A percentile compares a stretch with the other conserved stretches of the same genome.
Conservation (phyloP, 2,113 vertebrate species). For the Catharus fuscescens region DNA sequence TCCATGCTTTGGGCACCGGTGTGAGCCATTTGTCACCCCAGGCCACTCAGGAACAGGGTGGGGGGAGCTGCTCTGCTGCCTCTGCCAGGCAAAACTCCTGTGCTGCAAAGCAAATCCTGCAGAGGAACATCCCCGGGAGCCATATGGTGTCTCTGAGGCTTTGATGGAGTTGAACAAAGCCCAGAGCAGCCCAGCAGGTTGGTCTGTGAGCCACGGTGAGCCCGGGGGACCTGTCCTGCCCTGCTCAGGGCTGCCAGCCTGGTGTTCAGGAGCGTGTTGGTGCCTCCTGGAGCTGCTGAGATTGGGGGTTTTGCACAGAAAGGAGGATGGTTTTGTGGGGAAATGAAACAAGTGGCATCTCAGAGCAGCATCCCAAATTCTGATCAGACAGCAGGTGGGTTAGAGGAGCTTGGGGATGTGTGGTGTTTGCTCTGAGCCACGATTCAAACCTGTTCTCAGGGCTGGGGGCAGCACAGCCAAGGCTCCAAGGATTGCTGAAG, state of each 20-base stretch:
- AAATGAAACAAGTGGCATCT: neutral
- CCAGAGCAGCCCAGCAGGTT: neutral
- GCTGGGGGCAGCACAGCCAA: neutral
- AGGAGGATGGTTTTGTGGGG: neutral
- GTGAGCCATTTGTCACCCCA: neutral
- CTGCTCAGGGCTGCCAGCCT: neutral
- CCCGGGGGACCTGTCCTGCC: neutral
- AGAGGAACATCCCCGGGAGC: neutral
- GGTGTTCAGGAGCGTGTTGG: accelerated
- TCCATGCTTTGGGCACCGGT: neutral
- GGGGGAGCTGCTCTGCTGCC: neutral
- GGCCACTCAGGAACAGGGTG: neutral
- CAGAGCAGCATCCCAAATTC: neutral
- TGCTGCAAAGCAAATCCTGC: neutral
- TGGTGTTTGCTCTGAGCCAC: accelerated
- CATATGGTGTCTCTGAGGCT: neutral
- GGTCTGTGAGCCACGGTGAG: accelerated
- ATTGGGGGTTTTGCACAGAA: accelerated
- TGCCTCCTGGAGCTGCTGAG: neutral
- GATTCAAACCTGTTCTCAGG: neutral
- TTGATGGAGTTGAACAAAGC: neutral
- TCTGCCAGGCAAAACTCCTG: neutral
- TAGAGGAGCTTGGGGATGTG: neutral
- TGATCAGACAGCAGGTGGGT: neutral
- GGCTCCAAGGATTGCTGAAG: accelerated